Conservation (phyloP, 2,797 vertebrate species). For the Selene dorsalis region DNA sequence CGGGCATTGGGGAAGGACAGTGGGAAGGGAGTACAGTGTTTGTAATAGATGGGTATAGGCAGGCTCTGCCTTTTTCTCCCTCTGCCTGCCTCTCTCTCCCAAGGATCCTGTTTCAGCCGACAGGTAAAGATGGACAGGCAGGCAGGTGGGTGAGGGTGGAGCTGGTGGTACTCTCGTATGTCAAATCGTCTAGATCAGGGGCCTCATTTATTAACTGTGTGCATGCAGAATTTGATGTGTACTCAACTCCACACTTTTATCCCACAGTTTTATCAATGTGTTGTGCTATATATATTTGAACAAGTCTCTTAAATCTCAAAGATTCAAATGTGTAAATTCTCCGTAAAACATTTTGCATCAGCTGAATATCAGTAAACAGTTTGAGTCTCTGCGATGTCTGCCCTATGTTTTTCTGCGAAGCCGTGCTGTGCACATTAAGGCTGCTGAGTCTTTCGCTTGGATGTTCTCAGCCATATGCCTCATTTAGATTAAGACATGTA, state of each 20-base stretch:
- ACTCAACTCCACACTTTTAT: not conserved
- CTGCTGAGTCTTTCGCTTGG: not conserved
- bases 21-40: constrained; percentile 62
- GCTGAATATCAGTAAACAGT: not conserved
- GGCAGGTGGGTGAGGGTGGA: constrained; percentile 45
- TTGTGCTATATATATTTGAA: not conserved
- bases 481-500: not conserved
- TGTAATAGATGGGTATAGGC: constrained; percentile 61
- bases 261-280: constrained; percentile 1
- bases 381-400: not conserved
- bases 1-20: constrained; percentile 50
- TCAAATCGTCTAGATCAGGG: constrained; percentile 31
- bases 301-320: too few relatives aligned
- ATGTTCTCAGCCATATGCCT: not conserved
- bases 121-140: constrained; percentile 63
- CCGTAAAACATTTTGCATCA: not conserved
- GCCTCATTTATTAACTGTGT: constrained; percentile 16
- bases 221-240: not conserved
- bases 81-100: constrained; percentile 21
- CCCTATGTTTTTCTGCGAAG: not conserved
- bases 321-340: not conserved
- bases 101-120: constrained; percentile 57
- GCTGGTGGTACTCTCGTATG: constrained; percentile 42
- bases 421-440: not conserved
- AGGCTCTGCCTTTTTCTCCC: constrained; percentile 33